Evolutionary conservation across 2,113 vertebrate species (phyloP).

Genomic region (Blennius ocellaris): DNA sequence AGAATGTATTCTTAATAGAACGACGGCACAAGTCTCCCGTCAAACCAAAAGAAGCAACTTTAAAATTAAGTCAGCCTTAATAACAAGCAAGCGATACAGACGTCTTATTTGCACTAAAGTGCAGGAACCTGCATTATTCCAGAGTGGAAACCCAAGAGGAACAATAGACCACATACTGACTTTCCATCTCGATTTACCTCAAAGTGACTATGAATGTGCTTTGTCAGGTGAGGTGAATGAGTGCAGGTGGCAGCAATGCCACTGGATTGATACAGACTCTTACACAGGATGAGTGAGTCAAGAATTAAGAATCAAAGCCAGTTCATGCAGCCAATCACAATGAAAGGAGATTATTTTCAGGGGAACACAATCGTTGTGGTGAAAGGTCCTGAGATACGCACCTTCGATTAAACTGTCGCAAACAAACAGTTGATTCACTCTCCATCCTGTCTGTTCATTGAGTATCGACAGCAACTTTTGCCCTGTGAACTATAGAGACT

Average conservation of each 20-base stretch:
- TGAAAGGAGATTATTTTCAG: slow-evolving; percentile 30
- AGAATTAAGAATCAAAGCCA: slow-evolving; percentile 28
- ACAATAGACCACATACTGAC: slow-evolving; percentile 7
- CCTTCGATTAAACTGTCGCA: slow-evolving; percentile 59
- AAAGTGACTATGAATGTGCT: slow-evolving; percentile 42
- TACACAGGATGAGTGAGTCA: slow-evolving; percentile 17
- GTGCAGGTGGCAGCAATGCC: slow-evolving; percentile 30
- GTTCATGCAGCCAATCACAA: slow-evolving; percentile 13
- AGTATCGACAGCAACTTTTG: slow-evolving; percentile 2
- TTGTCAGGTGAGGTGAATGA: slow-evolving; percentile 45
- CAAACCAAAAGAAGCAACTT: slow-evolving; percentile 37
- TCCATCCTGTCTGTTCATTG: slow-evolving; percentile 48
- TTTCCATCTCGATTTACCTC: slow-evolving; percentile 28
- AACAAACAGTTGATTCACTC: slow-evolving; percentile 42
- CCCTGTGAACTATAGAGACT: slow-evolving; percentile 24
- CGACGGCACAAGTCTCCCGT: neutral
- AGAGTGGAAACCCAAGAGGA: slow-evolving; percentile 29
- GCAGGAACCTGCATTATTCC: slow-evolving; percentile 39
- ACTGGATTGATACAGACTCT: slow-evolving; percentile 52
- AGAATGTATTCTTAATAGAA: slow-evolving; percentile 12
- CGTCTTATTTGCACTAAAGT: slow-evolving; percentile 20
- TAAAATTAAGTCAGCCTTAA: slow-evolving; percentile 34
- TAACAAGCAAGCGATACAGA: slow-evolving; percentile 38
- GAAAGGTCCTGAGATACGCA: slow-evolving; percentile 45
- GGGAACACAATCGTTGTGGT: slow-evolving; percentile 31